Evolutionary conservation across 1,140 invertebrate species (phyloP), one percentile per base, ranked within the genome.

Genomic region (Drosophila novamexicana): DNA sequence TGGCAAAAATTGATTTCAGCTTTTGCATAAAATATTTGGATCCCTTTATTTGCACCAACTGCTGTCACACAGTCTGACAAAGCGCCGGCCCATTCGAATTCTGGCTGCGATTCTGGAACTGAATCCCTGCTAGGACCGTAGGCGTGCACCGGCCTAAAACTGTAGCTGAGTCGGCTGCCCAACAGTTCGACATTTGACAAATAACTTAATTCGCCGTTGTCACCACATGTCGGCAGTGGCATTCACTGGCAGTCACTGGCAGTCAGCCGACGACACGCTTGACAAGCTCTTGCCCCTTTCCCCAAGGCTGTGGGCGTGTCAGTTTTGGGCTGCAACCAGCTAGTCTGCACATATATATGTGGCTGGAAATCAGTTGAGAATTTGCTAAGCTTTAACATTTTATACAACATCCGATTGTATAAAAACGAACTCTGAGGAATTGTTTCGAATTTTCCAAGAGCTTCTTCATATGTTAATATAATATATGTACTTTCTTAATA

Each of bases 181-280:
- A 77, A 70, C 75, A 49, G 68, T 89, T 70, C 84, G 77, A 86
- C 83, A 74, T 86, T 88, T 88, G 83, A 73, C 79, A 88, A 88
- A 89, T 89, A 88, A 88, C 84, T 88, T 88, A 88, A 88, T 88
- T 88, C 83, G 69, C 58, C 70, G 80, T 65, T 88, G 84, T 88
- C 84, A 84, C 83, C 83, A 89, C 84, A 89, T 68, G 71, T 69
- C 62, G 71, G 57, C 63, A 45, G 22, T 40, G 50, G 34, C 68
- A 56, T 52, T 2, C 18, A 32, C 6, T 32, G 37, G 22, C 62
- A 72, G 45, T 2, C 18, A 32, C 6, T 32, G 37, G 22, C 62
- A 72, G 45, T 29, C 45, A 32, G 34, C n/a, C 7, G 16, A 45
- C 22, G n/a, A 22, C 40, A 45, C 22, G 42, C 29, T 10, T 47